phyloP scores from a whole-genome alignment of 2,113 vertebrate genomes.

The Seriola dumerili region DNA sequence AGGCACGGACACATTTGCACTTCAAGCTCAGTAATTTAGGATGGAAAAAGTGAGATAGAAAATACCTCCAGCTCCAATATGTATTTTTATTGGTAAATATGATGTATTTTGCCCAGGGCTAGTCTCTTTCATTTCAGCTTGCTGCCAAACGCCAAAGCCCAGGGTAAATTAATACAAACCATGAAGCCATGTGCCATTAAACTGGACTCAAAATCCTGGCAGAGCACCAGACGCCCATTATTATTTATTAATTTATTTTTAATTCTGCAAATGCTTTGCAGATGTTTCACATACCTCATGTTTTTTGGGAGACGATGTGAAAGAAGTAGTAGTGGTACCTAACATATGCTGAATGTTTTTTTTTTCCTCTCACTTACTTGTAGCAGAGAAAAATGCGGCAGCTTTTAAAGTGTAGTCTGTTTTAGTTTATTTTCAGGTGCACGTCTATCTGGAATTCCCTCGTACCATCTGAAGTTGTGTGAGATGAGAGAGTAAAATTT shows the following conservation, averaged over 20 bases:
- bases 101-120: constrained; percentile 71
- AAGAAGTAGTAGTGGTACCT: constrained; percentile 61
- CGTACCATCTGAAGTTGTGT: constrained; percentile 49
- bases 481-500: constrained; percentile 42
- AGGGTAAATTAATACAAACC: constrained; percentile 80
- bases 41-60: constrained; percentile 44
- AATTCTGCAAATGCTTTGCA: constrained; percentile 85
- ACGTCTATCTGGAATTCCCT: constrained; percentile 57
- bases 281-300: constrained; percentile 78
- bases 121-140: constrained; percentile 74
- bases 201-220: constrained; percentile 80
- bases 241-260: constrained; percentile 84
- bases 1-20: constrained; percentile 74
- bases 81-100: constrained; percentile 81
- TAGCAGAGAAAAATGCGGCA: constrained; percentile 51
- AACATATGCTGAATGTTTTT: constrained; percentile 51
- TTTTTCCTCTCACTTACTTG: constrained; percentile 24
- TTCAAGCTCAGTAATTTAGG: constrained; percentile 64
- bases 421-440: constrained; percentile 83
- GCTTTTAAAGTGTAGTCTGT: constrained; percentile 63
- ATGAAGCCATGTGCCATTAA: constrained; percentile 82
- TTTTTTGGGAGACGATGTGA: constrained; percentile 63
- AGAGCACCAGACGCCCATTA: constrained; percentile 77
- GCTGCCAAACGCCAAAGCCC: constrained; percentile 76
- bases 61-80: constrained; percentile 54